Base-by-base conservation (phyloP, 2,888 invertebrate genomes). In the Onchidella celtica region DNA sequence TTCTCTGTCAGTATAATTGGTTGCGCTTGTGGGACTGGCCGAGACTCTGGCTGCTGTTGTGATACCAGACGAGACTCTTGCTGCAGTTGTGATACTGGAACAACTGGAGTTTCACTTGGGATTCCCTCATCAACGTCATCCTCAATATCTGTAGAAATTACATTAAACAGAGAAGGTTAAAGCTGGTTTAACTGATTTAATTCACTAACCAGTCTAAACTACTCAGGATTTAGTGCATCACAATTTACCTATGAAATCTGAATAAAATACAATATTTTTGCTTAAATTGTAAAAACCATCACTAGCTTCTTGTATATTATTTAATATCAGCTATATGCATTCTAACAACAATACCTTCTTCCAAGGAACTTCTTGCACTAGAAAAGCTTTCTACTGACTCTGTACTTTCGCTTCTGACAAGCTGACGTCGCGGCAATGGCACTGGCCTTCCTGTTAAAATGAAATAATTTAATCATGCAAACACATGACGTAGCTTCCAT, bases 341-440 rank as follows among this genome's bases (percentile, higher is more conserved):
- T n/a, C n/a, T n/a, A n/a, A 47, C 32, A 72, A 21, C 29, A 14
- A 38, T 27, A 81, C 81, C 81, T 75, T 75, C 63, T 27, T 81
- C 76, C 29, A 36, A 59, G 27, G 81, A 76, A 47, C 70, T 76
- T 34, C 66, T 61, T 9, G 81, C 81, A 76, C 76, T 76, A 3
- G 76, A 76, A 76, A 81, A 81, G 59, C 81, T 81, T 21, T 81
- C 81, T 29, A 55, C 29, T 24, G 81, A 81, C 61, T 79, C 70
- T 29, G 68, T 66, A 78, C 78, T 78, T 11, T 65, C 74, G 6
- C 57, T 59, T 61, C 77, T 82, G 9, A 17, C 14, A 59, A 81
- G 57, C 27, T 66, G 79, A 24, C 17, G 59, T 36, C 78, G n/a
- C n/a, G n/a, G n/a, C n/a, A n/a, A n/a, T n/a, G n/a, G n/a, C n/a